Conservation (phyloP, 2,113 vertebrate species). For the Bombycilla garrulus region DNA sequence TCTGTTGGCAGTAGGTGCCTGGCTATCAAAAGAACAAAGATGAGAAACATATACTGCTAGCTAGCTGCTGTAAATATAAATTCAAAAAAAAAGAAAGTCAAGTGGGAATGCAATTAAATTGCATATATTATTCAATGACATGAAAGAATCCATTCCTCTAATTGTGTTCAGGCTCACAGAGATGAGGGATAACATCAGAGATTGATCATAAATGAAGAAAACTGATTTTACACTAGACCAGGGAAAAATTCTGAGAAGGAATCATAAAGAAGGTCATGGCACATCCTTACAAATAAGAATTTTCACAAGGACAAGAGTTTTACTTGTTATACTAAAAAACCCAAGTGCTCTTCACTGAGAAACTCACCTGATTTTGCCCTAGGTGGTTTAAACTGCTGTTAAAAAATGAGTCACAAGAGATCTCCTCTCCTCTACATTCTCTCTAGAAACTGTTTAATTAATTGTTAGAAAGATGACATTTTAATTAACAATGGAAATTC, state of each 20-base stretch:
- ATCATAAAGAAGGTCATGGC: background rate
- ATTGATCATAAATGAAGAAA: background rate
- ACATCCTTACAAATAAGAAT: background rate
- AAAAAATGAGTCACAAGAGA: background rate
- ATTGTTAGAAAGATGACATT: background rate
- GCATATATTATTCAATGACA: background rate
- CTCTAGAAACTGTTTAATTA: background rate
- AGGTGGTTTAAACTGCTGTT: background rate
- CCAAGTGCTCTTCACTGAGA: background rate
- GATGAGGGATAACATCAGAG: background rate
- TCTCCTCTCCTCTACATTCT: background rate
- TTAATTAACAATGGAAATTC: conserved; percentile 1
- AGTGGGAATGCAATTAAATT: conserved; percentile 4
- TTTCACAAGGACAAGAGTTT: background rate
- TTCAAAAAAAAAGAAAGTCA: background rate
- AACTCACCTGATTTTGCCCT: background rate
- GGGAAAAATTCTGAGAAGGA: background rate
- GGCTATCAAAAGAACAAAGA: background rate
- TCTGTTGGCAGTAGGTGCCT: background rate
- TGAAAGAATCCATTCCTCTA: background rate
- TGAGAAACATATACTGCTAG: background rate
- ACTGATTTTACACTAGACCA: background rate
- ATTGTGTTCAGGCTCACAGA: background rate
- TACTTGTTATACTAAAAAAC: background rate
- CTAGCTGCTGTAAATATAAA: background rate